Base-by-base conservation (phyloP, 1,140 invertebrate species). In the Onthophagus taurus region DNA sequence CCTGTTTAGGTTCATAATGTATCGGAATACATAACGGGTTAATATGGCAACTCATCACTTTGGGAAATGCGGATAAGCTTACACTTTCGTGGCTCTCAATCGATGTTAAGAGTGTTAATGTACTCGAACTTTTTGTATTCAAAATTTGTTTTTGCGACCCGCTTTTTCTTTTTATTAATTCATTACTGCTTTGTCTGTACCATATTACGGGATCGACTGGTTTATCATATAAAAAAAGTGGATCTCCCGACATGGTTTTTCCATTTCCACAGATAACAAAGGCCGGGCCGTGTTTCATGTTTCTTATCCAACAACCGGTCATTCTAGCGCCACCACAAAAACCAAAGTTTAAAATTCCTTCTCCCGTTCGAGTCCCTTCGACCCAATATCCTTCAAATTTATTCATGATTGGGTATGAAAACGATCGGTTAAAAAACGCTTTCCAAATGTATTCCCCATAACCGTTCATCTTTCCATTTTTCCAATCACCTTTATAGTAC, bases 401-500 rank as follows among this genome's bases (percentile, higher is more conserved):
- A 38, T 60, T 70, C 26, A 70, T 57, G 21, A 69, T 59, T 2
- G 70, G 67, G 47, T 70, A 65, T 16, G 65, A 64, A 53, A 76
- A 64, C 0, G 64, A 55, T 35, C 67, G 64, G 48, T 74, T 74
- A 16, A 66, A 60, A 51, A 65, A 67, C 3, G 67, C 55, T 34
- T 67, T 65, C 75, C 74, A 76, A 19, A 65, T 67, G 44, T 76
- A 75, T 43, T 68, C 65, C 0, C 74, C 74, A 37, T 68, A 66
- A 9, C 74, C 74, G 44, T 72, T 60, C 62, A 71, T 73, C n/a
- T 61, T 55, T 16, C 70, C 71, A 44, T 68, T 63, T 48, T 60
- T 61, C 74, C 74, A 77, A 53, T 70, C 65, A 1, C 75, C 75
- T 42, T 57, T 63, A 46, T 72, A 74, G 57, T 67, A 67, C 71